Conservation (phyloP, 2,797 vertebrate genomes). For the Brachyalestes nurse region DNA sequence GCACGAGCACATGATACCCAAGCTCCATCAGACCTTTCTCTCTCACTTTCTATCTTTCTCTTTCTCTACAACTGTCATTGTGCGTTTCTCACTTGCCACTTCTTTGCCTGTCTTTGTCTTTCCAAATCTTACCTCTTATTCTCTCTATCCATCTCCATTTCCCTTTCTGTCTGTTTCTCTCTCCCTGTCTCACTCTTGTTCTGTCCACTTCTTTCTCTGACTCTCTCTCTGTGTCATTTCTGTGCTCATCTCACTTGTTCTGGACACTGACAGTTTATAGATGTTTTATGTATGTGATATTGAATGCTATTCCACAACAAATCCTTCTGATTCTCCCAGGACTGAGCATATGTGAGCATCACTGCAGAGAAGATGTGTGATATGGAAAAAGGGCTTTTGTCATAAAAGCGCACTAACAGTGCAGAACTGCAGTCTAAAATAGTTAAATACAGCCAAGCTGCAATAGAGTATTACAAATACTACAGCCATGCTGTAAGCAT, state of each 20-base stretch:
- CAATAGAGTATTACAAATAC: neutral
- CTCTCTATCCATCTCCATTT: neutral
- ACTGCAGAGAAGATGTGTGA: too few relatives aligned
- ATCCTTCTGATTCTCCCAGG: too few relatives aligned
- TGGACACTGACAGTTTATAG: neutral
- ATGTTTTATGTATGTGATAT: neutral
- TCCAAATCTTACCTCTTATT: neutral
- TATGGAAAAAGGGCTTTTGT: neutral
- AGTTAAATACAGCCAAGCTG: neutral
- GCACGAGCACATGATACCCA: constrained; percentile 49
- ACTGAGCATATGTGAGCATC: too few relatives aligned
- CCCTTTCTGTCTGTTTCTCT: neutral
- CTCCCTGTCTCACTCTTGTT: neutral
- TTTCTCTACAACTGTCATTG: neutral
- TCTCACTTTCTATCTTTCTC: neutral
- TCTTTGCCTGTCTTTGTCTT: neutral
- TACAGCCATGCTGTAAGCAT: neutral
- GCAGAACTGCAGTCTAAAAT: neutral
- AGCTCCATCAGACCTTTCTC: constrained; percentile 63
- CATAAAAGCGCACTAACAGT: too few relatives aligned
- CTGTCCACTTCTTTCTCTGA: neutral
- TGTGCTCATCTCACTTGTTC: neutral
- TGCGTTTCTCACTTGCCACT: neutral
- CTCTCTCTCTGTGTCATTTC: neutral
- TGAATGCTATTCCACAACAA: neutral